Base-by-base conservation (phyloP, 1,140 invertebrate genomes). In the Zaprionus davidi region DNA sequence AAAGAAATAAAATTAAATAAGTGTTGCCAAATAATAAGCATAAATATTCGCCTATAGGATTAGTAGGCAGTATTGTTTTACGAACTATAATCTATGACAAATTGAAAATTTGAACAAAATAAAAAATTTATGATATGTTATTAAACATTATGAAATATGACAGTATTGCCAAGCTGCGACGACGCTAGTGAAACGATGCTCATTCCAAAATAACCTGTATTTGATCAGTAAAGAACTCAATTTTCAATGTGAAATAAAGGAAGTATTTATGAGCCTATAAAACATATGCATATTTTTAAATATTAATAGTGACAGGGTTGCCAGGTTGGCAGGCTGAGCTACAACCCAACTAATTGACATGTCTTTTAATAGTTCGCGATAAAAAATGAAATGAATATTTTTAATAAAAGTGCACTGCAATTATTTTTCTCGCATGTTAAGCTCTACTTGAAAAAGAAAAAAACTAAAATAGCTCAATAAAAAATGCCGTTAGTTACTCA, bases 401-500 rank as follows among this genome's bases (percentile, higher is more conserved):
- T 46, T 46, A 46, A 17, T 46, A 24, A 51, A 13, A 13, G 20
- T 12, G 11, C n/a, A 22, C 4, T 51, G 46, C 46, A 51, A 51
- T 51, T 22, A 51, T 20, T 22, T 24, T 13, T 5, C 4, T 13
- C 0, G 2, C 46, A 24, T 24, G 20, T 51, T 51, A 13, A 24
- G 12, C 11, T 51, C 11, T 51, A 24, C 46, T 51, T 22, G 11
- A 51, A 51, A 51, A 51, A 51, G 9, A 20, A 7, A 46, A 36
- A 53, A 41, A 15, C 0, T 6, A 15, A 28, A 31, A 7, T 2
- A 7, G 2, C 36, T n/a, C 41, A 17, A 66, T 41, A 66, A 66
- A 66, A 41, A 38, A 6, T 44, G n/a, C 6, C 22, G 34, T 71
- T 44, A 59, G 64, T 65, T 64, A 34, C 68, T 65, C 59, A 55